Conservation (phyloP, 1,140 invertebrate genomes). For the Monomorium pharaonis region DNA sequence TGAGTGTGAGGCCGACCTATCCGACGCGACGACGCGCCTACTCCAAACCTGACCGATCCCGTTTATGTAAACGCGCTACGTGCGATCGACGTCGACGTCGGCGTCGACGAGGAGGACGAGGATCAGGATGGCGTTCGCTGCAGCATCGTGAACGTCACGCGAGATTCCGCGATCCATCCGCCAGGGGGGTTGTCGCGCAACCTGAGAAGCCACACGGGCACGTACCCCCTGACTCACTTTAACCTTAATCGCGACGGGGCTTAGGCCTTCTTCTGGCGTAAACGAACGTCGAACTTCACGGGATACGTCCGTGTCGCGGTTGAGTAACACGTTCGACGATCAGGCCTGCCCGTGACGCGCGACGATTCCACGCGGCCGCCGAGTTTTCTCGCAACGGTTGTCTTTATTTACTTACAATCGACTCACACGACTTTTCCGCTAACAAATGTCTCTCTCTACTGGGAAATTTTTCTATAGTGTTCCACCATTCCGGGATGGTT, state of each 20-base stretch:
- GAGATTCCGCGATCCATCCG: constrained; percentile 61
- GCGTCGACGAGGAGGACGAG: neutral
- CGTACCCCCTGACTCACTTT: constrained; percentile 60
- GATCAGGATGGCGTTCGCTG: neutral
- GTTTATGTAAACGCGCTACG: constrained; percentile 37
- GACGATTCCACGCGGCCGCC: neutral
- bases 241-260: constrained; percentile 71
- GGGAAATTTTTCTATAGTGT: constrained; percentile 76
- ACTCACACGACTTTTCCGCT: constrained; percentile 75
- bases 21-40: constrained; percentile 17
- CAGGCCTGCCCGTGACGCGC: neutral
- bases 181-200: constrained; percentile 61
- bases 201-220: neutral
- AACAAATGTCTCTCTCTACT: constrained; percentile 78
- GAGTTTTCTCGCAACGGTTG: constrained; percentile 5
- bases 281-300: neutral
- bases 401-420: constrained; percentile 75
- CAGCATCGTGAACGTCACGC: constrained; percentile 63
- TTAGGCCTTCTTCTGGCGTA: neutral
- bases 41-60: neutral
- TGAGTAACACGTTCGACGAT: neutral
- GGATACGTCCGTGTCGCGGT: neutral
- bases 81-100: constrained; percentile 15
- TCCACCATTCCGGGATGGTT: constrained; percentile 55
- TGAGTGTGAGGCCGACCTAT: neutral